Evolutionary conservation across 2,113 vertebrate genomes (phyloP).

Genomic region (Spermophilus dauricus): DNA sequence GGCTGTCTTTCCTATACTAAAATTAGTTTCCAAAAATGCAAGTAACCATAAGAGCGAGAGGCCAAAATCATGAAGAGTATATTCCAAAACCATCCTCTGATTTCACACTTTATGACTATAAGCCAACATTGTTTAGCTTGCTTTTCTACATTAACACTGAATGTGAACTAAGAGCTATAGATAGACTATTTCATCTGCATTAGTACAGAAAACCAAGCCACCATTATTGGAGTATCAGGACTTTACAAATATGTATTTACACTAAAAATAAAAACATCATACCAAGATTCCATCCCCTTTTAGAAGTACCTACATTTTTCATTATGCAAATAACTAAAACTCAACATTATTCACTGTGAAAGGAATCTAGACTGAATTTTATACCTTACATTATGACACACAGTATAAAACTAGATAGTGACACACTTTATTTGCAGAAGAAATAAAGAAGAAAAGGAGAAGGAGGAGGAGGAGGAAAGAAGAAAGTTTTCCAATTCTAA

Average conservation of each 20-base stretch:
- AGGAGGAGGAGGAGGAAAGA: background rate
- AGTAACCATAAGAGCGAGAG: background rate
- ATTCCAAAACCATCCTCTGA: slow-evolving; percentile 35
- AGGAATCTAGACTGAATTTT: background rate
- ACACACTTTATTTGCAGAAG: background rate
- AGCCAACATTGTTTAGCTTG: background rate
- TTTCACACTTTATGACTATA: slow-evolving; percentile 5
- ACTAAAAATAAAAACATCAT: slow-evolving; percentile 26
- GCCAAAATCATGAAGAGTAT: background rate
- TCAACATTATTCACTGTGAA: background rate
- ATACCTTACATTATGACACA: background rate
- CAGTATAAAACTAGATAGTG: background rate
- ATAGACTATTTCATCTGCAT: background rate
- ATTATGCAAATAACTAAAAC: slow-evolving; percentile 36
- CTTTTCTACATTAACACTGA: background rate
- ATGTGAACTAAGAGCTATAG: background rate
- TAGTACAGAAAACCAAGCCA: background rate
- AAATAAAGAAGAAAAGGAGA: background rate
- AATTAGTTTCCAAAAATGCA: slow-evolving; percentile 35
- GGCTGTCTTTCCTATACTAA: background rate
- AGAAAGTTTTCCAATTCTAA: background rate
- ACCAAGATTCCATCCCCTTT: background rate
- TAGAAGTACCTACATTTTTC: slow-evolving; percentile 21
- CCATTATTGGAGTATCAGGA: background rate
- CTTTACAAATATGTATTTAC: slow-evolving; percentile 22